These are phyloP conservation scores for Saccostrea echinata DNA, from an alignment of 1,140 invertebrate species.

Conservation along the genomic window DNA sequence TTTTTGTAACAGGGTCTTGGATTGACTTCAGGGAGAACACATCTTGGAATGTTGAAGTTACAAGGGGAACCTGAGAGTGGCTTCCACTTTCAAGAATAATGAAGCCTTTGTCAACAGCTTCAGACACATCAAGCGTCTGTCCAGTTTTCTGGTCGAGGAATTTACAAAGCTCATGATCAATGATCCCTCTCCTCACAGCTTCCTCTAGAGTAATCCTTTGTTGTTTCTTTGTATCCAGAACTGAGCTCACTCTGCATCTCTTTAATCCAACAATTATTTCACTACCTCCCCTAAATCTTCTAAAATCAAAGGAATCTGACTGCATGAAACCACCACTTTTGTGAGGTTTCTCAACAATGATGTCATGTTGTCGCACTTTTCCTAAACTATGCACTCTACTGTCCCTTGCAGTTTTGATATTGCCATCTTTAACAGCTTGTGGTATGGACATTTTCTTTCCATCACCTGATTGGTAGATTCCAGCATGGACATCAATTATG, in stretches of 20 bases:
- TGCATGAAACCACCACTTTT: conserved; percentile 42
- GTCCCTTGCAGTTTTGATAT: conserved; percentile 83
- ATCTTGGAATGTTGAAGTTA: conserved; percentile 89
- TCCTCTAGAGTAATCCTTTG: conserved; percentile 91
- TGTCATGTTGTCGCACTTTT: conserved; percentile 90
- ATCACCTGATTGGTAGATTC: conserved; percentile 88
- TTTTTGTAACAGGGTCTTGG: conserved; percentile 81
- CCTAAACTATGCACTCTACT: conserved; percentile 87
- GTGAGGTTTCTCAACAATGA: conserved; percentile 76
- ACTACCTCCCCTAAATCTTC: conserved; percentile 11
- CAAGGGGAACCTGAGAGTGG: conserved; percentile 83
- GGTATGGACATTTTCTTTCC: conserved; percentile 85
- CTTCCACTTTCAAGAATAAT: conserved; percentile 61
- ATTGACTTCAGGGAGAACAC: conserved; percentile 84
- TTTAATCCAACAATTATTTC: conserved; percentile 55
- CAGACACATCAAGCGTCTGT: conserved; percentile 88
- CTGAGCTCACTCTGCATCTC: conserved; percentile 84
- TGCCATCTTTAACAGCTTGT: conserved; percentile 88
- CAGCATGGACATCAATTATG: conserved; percentile 87
- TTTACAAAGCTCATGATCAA: conserved; percentile 75
- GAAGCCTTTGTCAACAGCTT: conserved; percentile 85
- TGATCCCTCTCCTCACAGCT: conserved; percentile 88
- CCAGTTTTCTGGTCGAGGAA: conserved; percentile 88
- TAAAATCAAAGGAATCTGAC: conserved; percentile 43
- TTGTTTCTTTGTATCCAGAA: conserved; percentile 87